Evolutionary conservation across 2,888 invertebrate species (phyloP).

Genomic region (Drosophila gaucha): DNA sequence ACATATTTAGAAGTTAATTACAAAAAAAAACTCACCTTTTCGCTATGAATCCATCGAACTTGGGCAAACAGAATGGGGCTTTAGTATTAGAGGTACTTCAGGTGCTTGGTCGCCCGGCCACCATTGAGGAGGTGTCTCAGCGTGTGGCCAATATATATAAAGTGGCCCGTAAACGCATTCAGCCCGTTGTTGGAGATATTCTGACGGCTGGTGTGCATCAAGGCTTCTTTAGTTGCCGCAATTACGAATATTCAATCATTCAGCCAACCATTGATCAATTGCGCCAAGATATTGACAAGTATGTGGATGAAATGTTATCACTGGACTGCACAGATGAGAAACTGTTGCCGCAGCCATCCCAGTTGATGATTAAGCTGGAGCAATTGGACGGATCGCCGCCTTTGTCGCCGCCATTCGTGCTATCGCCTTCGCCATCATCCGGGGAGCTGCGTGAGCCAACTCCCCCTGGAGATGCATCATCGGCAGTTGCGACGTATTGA

Average conservation of each 20-base stretch:
- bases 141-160: slow-evolving; percentile 59
- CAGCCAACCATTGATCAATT: slow-evolving; percentile 57
- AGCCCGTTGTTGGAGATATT: slow-evolving; percentile 63
- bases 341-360: slow-evolving; percentile 51
- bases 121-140: slow-evolving; percentile 51
- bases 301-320: slow-evolving; percentile 55
- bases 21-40: slow-evolving; percentile 1
- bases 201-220: slow-evolving; percentile 49
- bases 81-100: slow-evolving; percentile 64
- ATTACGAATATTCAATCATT: slow-evolving; percentile 50
- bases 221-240: slow-evolving; percentile 53
- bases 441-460: slow-evolving; percentile 56
- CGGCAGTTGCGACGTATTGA: slow-evolving; percentile 39
- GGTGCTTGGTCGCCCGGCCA: slow-evolving; percentile 66
- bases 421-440: slow-evolving; percentile 26
- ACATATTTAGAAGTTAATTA: slow-evolving; percentile 38
- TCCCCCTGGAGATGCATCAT: slow-evolving; percentile 57
- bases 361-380: slow-evolving; percentile 63
- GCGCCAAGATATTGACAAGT: slow-evolving; percentile 62
- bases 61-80: slow-evolving; percentile 69
- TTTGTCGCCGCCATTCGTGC: slow-evolving; percentile 23
- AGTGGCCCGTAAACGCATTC: slow-evolving; percentile 47
- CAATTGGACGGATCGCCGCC: slow-evolving; percentile 54
- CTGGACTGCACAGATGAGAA: slow-evolving; percentile 16
- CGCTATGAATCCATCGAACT: slow-evolving; percentile 59